A percentile compares a stretch with the other conserved stretches of the same genome.
Evolutionary conservation across 2,888 invertebrate species (phyloP).

Genomic region (Acronicta psi): DNA sequence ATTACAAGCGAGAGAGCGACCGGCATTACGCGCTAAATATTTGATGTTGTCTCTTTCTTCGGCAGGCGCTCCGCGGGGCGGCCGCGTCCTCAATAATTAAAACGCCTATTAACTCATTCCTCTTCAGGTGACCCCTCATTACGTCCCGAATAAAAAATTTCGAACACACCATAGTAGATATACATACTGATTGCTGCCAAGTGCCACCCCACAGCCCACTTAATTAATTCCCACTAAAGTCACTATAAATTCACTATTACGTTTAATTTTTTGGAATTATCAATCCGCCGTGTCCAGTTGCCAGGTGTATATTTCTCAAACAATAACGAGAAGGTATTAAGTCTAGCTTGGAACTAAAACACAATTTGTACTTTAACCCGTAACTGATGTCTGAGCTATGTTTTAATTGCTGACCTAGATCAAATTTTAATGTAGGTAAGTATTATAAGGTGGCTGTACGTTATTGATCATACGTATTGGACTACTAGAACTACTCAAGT

Average conservation of each 20-base stretch:
- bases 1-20: constrained; percentile 88
- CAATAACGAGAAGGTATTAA: not conserved
- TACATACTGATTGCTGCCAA: constrained; percentile 54
- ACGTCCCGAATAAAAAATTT: constrained; percentile 74
- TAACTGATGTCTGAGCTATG: too few relatives aligned
- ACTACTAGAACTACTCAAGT: too few relatives aligned
- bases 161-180: constrained; percentile 61
- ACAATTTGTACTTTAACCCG: too few relatives aligned
- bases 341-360: not conserved
- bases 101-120: constrained; percentile 88
- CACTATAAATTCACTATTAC: constrained; percentile 43
- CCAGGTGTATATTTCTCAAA: constrained; percentile 33
- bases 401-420: too few relatives aligned
- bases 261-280: constrained; percentile 25
- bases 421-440: too few relatives aligned
- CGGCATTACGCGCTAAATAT: constrained; percentile 87
- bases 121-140: constrained; percentile 83
- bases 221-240: constrained; percentile 52
- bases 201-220: constrained; percentile 50
- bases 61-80: constrained; percentile 65
- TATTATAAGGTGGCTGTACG: too few relatives aligned
- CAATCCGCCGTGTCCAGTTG: constrained; percentile 10
- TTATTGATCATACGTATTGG: too few relatives aligned
- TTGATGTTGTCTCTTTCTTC: constrained; percentile 87
- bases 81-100: constrained; percentile 85